Base-by-base conservation (phyloP, 2,113 vertebrate species). In the Nyctibius bracteatus region DNA sequence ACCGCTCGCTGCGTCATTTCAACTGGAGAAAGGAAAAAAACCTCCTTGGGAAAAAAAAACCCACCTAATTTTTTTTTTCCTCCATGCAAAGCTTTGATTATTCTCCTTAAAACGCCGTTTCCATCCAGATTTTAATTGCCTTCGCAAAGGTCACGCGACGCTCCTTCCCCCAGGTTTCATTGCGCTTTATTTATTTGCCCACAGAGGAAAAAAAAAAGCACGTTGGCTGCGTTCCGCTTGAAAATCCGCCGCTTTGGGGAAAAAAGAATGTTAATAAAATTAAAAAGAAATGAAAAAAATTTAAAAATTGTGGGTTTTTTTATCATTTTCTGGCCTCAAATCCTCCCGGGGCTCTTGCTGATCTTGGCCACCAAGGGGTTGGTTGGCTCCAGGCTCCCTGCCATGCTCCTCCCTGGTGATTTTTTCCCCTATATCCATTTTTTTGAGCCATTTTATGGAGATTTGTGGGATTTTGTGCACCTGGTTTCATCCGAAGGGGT, bases 81-180 rank as follows among this genome's bases (percentile, higher is more conserved):
- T 25, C 5, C 19, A 6, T 14, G 47, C 37, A 18, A 58, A 86
- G 59, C 81, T 63, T 54, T 24, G 94, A 28, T 86, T 27, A 9
- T 92, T 79, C 81, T 30, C 86, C 86, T 83, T 17, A 82, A 86
- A 90, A 51, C 28, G 2, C 55, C 24, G 6, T 86, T 94, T 89
- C 81, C 41, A 30, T 24, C 66, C 8, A 72, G 92, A 66, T 89
- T 94, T 86, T 94, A 89, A 94, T 95, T 82, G 94, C 30, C 94
- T 95, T 86, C 70, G 92, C 54, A 94, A 95, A 95, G 94, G 92
- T 95, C 94, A 74, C 65, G 47, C 37, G 8, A 47, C 7, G 77
- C 62, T 89, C 57, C 77, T 79, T 82, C 77, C 88, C 46, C 3
- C 85, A 55, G 87, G 87, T 71, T 93, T 35, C 68, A 91, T 86